Base-by-base conservation (phyloP, 2,888 invertebrate species). In the Plagiodera versicolora region DNA sequence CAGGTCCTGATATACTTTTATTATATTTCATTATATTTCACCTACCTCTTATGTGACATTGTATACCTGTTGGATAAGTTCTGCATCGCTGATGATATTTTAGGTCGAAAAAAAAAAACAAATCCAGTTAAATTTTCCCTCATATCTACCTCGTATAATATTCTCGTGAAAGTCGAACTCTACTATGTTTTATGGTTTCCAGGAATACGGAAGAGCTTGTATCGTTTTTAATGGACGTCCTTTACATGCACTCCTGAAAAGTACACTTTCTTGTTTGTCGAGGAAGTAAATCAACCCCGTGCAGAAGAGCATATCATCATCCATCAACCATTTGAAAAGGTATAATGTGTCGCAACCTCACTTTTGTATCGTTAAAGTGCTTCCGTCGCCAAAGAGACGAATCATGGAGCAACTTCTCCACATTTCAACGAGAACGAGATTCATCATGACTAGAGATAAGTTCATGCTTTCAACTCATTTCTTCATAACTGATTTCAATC, bases 241-340 rank as follows among this genome's bases (percentile, higher is more conserved):
- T 11, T 4, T 39, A 14, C n/a, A 39, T 39, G 14, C 39, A 39
- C 39, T 39, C n/a, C 39, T 39, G 39, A 39, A 39, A 39, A 39
- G 39, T 39, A 14, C 2, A 39, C 39, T 39, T 14, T 39, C 39
- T 39, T 39, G 14, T 14, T 39, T 14, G 39, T n/a, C n/a, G 14
- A n/a, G 39, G 14, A 6, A 39, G 39, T 39, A 14, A 39, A 39
- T 39, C 39, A 39, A 39, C 39, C 14, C 14, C 39, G 39, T 39
- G 14, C 1, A 39, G 39, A 39, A 6, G 14, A 39, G 39, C 39
- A 4, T 39, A 39, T 39, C 39, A 39, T 39, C 39, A 39, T 39
- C 39, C 39, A 39, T 39, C 39, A 39, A 39, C 39, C 39, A 14
- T 39, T 39, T 39, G 39, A 39, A 39, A 39, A 39, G 39, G 39